Base-by-base conservation (phyloP, 2,888 invertebrate species). In the Pediacus dermestoides region DNA sequence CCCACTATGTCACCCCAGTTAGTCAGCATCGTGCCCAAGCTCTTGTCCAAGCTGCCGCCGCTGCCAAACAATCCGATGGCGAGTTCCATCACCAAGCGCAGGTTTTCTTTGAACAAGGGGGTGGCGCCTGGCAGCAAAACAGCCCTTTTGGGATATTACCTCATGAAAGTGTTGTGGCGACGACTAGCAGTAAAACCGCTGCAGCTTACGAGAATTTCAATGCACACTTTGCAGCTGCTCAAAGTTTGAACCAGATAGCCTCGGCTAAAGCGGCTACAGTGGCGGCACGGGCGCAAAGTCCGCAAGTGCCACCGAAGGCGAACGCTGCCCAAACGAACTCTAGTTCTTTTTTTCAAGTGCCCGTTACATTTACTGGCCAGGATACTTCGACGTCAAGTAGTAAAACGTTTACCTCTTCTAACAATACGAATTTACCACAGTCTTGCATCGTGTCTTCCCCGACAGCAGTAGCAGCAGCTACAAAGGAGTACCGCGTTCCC, bases 61-160 rank as follows among this genome's bases (percentile, higher is more conserved):
- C 60, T 13, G 51, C 59, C 18, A 66, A 65, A 48, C 63, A 63
- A 39, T 37, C 58, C n/a, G 34, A 49, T 9, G 60, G 60, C 4
- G 68, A 69, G 28, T 68, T 67, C 50, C 79, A 79, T 63, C 79
- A 80, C 61, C 81, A 81, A 66, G 41, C 55, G 18, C 59, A 58
- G 42, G 77, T 81, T 48, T 85, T 83, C 67, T 84, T 82, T 66
- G 84, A 84, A 57, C 83, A 82, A 57, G 70, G 77, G 27, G 68
- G 82, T 44, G 77, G 77, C 43, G 78, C 78, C 56, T 88, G 88
- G 86, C 86, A 86, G 67, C 82, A 84, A 56, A 82, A 78, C 55
- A 84, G 85, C 58, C 84, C 86, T 1, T 85, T 86, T 66, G 85
- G 85, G 42, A 83, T 86, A 55, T 68, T 86, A 58, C 85, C 85